Base-by-base conservation (phyloP, 1,140 invertebrate genomes). In the Teleopsis dalmanni region DNA sequence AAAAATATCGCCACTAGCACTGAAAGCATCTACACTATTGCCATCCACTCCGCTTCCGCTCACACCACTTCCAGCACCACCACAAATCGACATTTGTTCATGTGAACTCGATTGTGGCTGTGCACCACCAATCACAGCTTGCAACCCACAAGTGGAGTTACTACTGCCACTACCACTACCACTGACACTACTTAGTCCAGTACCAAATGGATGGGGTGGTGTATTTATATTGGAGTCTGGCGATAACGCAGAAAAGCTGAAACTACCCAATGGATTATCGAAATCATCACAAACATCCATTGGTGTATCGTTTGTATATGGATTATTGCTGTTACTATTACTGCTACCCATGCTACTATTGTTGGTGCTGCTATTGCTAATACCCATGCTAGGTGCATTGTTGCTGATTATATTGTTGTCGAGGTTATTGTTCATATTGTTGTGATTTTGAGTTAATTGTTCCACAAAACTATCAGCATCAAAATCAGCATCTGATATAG, bases 261-360 rank as follows among this genome's bases (percentile, higher is more conserved):
- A 66, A 21, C 59, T 57, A 40, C 61, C 59, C 11, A 70, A 48
- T 14, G 64, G 62, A 55, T 60, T 67, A 47, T 70, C 67, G 29
- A 70, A 70, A 46, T 70, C 66, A 48, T 70, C 67, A 47, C 65
- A 69, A 10, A 63, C 57, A 48, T 70, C 67, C 67, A 70, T 70
- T 13, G 67, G 66, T 3, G 64, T 70, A 36, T 57, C 37, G 34
- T 27, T 42, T 13, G 35, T 25, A 14, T 22, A 27, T 13, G 37
- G 33, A 33, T 33, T 43, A 36, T n/a, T 36, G 42, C n/a, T 37
- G 43, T 16, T 40, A 35, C 11, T 29, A 23, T 51, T 50, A 42
- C 25, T 50, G 46, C 29, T 11, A 31, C 36, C 23, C 2, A n/a
- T 19, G 38, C 43, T 49, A 29, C n/a, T 23, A 40, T 45, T 36